Conservation (phyloP, 2,888 invertebrate genomes). For the Lobophora halterata region DNA sequence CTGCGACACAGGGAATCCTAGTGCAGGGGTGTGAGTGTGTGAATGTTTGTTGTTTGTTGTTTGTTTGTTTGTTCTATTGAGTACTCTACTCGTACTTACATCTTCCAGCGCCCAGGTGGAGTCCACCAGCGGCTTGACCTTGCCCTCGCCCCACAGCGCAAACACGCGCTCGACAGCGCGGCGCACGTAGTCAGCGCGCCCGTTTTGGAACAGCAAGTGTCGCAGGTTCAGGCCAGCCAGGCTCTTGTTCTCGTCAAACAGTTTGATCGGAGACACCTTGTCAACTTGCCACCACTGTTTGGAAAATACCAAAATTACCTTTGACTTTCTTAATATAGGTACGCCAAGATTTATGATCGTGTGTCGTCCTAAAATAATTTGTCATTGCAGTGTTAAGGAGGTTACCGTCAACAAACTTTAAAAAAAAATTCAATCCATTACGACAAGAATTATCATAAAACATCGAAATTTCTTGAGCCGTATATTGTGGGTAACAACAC, state of each 20-base stretch:
- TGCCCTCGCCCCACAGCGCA: constrained; percentile 87
- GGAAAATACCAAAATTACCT: background rate
- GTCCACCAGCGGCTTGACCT: constrained; percentile 91
- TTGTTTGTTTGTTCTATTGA: background rate
- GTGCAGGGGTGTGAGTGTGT: no score
- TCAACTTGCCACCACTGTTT: constrained; percentile 95
- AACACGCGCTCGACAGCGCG: constrained; percentile 87
- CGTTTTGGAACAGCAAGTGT: constrained; percentile 89
- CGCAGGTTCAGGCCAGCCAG: constrained; percentile 91
- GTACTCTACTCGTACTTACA: constrained; percentile 74
- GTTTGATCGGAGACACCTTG: constrained; percentile 92
- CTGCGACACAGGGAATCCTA: no score
- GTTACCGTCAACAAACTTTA: no score
- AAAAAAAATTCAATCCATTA: no score
- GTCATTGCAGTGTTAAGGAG: no score
- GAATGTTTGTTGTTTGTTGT: background rate
- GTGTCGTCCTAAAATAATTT: no score
- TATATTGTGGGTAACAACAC: no score
- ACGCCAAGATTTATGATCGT: no score
- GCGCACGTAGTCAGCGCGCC: constrained; percentile 85
- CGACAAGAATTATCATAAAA: no score
- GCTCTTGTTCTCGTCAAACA: constrained; percentile 94
- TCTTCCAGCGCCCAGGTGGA: constrained; percentile 94
- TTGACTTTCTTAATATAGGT: background rate
- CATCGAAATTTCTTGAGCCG: no score